Evolutionary conservation across 2,888 invertebrate genomes (phyloP).

Genomic region (Eugnorisma glareosa): DNA sequence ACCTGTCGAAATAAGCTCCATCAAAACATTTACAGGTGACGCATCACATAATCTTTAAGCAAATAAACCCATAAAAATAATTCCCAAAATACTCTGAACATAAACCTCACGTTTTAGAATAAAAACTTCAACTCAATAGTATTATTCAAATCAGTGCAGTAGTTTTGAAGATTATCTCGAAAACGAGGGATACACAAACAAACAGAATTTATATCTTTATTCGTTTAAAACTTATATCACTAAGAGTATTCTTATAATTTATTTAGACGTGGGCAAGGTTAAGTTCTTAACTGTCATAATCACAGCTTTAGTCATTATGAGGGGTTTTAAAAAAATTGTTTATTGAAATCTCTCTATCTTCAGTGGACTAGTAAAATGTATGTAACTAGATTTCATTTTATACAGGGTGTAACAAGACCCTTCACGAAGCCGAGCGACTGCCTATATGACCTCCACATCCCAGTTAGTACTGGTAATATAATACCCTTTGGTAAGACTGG

Average conservation of each 20-base stretch:
- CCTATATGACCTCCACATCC: too few relatives aligned
- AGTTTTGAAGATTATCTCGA: constrained; percentile 64
- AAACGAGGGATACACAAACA: constrained; percentile 60
- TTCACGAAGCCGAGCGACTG: too few relatives aligned
- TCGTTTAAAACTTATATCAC: constrained; percentile 45
- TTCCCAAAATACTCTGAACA: constrained; percentile 48
- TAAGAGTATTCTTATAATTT: constrained; percentile 54
- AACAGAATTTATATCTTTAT: constrained; percentile 61
- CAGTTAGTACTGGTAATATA: too few relatives aligned
- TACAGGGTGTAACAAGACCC: too few relatives aligned
- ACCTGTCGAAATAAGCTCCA: constrained; percentile 1
- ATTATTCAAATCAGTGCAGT: constrained; percentile 67
- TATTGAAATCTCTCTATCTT: constrained; percentile 6
- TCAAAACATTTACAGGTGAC: constrained; percentile 20
- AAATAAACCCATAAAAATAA: constrained; percentile 63
- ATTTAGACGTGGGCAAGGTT: constrained; percentile 43
- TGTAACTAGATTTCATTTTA: too few relatives aligned
- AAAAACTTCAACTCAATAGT: constrained; percentile 46
- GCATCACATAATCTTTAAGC: constrained; percentile 43
- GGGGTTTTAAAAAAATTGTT: constrained; percentile 18
- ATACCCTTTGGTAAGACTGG: too few relatives aligned
- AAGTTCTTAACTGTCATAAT: constrained; percentile 28
- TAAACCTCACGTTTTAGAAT: constrained; percentile 56
- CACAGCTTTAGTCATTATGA: constrained; percentile 25
- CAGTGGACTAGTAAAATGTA: too few relatives aligned